phyloP scores from a whole-genome alignment of 2,797 vertebrate genomes.

The Tragelaphus eurycerus region DNA sequence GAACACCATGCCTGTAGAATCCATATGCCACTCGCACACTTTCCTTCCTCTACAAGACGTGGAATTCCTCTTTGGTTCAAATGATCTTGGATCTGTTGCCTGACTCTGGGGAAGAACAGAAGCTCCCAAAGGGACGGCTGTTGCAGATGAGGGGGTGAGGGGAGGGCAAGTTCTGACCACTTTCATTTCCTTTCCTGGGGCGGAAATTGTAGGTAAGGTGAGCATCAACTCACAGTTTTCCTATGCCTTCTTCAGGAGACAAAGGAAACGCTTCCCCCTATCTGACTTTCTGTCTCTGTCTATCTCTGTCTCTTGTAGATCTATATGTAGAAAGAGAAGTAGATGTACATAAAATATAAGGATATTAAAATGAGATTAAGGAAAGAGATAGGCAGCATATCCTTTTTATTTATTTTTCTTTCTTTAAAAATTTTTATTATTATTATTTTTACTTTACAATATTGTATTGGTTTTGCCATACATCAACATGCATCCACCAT shows the following conservation, averaged over 20 bases:
- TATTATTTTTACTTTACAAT: too few relatives aligned
- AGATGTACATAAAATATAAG: not conserved
- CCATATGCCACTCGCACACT: too few relatives aligned
- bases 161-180: not conserved
- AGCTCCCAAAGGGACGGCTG: not conserved
- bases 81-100: not conserved
- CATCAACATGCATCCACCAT: too few relatives aligned
- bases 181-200: not conserved
- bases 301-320: not conserved
- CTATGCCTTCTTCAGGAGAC: not conserved
- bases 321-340: not conserved
- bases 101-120: not conserved
- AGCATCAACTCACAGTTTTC: not conserved
- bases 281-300: not conserved
- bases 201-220: not conserved
- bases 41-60: not conserved
- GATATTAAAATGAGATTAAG: not conserved
- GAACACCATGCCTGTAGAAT: not conserved
- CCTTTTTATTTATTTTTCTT: not conserved
- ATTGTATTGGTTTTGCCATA: too few relatives aligned
- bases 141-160: not conserved
- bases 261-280: not conserved
- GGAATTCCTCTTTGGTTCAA: not conserved
- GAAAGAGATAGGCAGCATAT: not conserved
- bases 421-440: too few relatives aligned